Evolutionary conservation across 2,113 vertebrate genomes (phyloP).

Genomic region (Rhombomys opimus): DNA sequence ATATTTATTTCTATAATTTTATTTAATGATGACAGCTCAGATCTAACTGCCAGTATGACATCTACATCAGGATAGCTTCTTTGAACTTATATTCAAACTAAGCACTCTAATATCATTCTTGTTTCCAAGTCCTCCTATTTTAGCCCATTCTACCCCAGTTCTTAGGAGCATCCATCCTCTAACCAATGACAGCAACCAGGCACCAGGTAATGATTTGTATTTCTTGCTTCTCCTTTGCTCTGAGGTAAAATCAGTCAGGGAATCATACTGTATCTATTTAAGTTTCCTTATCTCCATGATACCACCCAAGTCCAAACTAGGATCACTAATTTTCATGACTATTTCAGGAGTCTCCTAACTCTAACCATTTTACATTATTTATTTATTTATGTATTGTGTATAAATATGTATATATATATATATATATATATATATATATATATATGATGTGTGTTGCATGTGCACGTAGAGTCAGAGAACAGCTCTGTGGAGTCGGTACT

Average conservation of each 20-base stretch:
- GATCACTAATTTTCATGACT: background rate
- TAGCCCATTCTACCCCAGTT: background rate
- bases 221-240: background rate
- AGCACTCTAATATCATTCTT: background rate
- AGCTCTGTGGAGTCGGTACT: background rate
- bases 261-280: background rate
- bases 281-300: background rate
- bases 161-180: background rate
- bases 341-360: background rate
- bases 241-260: constrained; percentile 14
- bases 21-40: background rate
- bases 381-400: background rate
- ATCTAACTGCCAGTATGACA: background rate
- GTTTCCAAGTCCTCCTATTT: background rate
- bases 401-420: too few species aligned
- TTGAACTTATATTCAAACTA: background rate
- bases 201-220: background rate
- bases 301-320: background rate
- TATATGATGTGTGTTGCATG: background rate
- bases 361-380: background rate
- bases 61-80: background rate
- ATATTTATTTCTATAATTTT: background rate
- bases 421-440: background rate
- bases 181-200: background rate
- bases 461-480: background rate